Conservation (phyloP, 2,888 invertebrate genomes). For the Tanaodytes sp. region DNA sequence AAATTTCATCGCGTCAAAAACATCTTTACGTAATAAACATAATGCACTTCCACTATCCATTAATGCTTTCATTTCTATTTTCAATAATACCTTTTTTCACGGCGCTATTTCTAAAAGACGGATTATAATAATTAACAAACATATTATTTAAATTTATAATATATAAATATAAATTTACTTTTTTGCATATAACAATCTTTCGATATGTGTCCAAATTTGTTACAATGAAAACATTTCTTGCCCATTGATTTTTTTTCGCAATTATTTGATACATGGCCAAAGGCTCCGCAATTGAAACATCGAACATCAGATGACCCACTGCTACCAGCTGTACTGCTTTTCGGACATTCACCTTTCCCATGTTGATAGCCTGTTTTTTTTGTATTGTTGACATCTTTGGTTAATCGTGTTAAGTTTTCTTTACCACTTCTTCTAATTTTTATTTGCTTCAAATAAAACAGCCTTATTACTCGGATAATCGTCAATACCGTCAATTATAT, state of each 20-base stretch:
- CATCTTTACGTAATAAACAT: too few relatives aligned
- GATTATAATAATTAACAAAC: too few relatives aligned
- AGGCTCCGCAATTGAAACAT: neutral
- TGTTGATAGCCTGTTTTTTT: neutral
- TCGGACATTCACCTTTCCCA: neutral
- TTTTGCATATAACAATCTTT: neutral
- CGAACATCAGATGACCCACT: neutral
- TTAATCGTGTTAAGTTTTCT: neutral
- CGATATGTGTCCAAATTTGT: neutral
- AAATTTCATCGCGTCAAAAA: too few relatives aligned
- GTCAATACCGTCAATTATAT: neutral
- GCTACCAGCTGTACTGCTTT: conserved; percentile 3
- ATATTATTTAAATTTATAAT: too few relatives aligned
- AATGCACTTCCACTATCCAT: too few relatives aligned
- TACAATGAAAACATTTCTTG: neutral
- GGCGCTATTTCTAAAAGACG: too few relatives aligned
- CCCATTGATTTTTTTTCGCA: neutral
- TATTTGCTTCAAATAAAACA: neutral
- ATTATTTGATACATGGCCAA: neutral
- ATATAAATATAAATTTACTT: too few relatives aligned
- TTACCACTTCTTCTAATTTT: neutral
- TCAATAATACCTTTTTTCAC: too few relatives aligned
- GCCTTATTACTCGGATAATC: neutral
- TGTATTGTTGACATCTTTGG: neutral
- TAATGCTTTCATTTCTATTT: too few relatives aligned